Evolutionary conservation across 1,140 invertebrate species (phyloP).

Genomic region (Tetragonula clypearis): DNA sequence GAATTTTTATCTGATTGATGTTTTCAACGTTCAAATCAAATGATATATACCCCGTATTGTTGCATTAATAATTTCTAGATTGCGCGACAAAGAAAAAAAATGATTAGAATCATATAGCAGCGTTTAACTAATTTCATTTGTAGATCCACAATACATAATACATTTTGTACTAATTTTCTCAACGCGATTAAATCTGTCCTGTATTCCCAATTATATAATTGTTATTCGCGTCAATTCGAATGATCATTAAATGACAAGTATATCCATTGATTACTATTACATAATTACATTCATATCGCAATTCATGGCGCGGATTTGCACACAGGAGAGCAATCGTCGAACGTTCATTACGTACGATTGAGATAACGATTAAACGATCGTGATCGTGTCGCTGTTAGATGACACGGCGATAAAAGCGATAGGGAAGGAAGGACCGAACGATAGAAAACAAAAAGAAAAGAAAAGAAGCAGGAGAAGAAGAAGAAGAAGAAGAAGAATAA

Average conservation of each 20-base stretch:
- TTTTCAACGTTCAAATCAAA: not conserved
- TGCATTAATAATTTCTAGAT: not conserved
- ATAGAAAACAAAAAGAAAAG: not conserved
- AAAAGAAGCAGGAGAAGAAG: slow-evolving; percentile 21
- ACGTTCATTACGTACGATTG: not conserved
- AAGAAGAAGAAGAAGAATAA: not conserved
- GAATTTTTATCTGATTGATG: slow-evolving; percentile 10
- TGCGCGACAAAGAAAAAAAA: too few relatives aligned
- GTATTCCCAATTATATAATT: not conserved
- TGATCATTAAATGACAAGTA: not conserved
- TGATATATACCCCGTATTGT: not conserved
- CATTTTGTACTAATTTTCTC: too few relatives aligned
- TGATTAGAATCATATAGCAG: not conserved
- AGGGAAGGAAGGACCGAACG: not conserved
- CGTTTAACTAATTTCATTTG: not conserved
- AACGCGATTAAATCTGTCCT: not conserved
- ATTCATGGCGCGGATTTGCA: not conserved
- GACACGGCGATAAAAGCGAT: slow-evolving; percentile 8
- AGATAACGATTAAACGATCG: slow-evolving; percentile 25
- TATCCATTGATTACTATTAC: not conserved
- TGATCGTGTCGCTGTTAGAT: slow-evolving; percentile 37
- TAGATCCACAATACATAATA: not conserved
- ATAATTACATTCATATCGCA: not conserved
- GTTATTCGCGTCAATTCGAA: not conserved
- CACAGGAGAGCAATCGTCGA: not conserved